Base-by-base conservation (phyloP, 1,140 invertebrate genomes). In the Chrysomallon squamiferum region DNA sequence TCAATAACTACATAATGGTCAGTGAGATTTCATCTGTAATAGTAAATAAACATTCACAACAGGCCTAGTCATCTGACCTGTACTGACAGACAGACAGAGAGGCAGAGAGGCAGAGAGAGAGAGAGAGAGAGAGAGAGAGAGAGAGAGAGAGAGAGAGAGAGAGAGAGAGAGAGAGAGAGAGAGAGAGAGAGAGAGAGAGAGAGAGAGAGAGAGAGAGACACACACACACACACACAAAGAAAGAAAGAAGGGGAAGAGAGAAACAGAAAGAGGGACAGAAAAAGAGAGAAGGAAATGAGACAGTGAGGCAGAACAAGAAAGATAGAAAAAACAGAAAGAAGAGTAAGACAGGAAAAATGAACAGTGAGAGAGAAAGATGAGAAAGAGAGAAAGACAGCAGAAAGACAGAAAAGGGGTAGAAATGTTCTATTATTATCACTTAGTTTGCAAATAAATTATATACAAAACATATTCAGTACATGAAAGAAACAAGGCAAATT, bases 141-240 rank as follows among this genome's bases (percentile, higher is more conserved):
- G 56, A 58, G 56, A 58, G 56, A 58, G 56, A 58, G 56, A 60
- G 41, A 60, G 22, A 54, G 61, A 22, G 32, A 32, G 49, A 27
- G 20, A 52, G 49, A 52, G 49, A 52, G 6, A 56, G 52, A 29
- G n/a, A 56, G 52, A 56, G 49, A 52, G 49, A 52, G 49, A 58
- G 6, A 58, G 32, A 20, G 6, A 30, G 25, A 30, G 20, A 56
- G n/a, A 27, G 33, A 47, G 5, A 20, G 59, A 47, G 5, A 47
- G 41, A 25, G 5, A 62, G 27, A 45, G 60, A 62, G 25, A 62
- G 45, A 62, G 18, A 62, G 38, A 29, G 25, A 38, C 4, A 22
- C 5, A 50, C 6, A 38, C 35, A 38, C 6, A 38, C 6, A 38
- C 6, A 38, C 6, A 38, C 6, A 38, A 15, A 38, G 27, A n/a